Evolutionary conservation across 2,888 invertebrate species (phyloP), one percentile per base, ranked within the genome.

Genomic region (Lasioglossum vierecki): DNA sequence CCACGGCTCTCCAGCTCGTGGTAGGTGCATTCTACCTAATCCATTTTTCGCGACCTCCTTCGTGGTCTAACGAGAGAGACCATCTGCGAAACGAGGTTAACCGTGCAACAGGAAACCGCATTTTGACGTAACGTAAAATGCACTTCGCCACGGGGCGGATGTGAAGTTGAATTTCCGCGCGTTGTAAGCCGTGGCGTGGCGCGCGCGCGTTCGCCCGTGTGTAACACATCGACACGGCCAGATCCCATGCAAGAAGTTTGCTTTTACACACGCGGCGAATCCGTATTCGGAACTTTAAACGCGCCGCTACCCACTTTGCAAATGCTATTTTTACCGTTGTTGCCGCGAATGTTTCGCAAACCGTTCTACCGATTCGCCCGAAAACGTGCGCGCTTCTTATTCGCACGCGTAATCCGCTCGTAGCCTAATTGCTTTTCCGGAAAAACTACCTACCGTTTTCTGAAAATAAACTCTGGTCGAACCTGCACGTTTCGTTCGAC

Each of bases 1-100:
- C 22, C 77, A 49, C 68, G 26, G n/a, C 70, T 70, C 70, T 70
- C 70, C 72, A 57, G 6, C 80, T 72, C 78, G 84, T 72, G 79
- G 73, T 79, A 71, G 85, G 41, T 71, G 81, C 86, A 83, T 85
- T 89, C 86, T 83, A 88, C 85, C 90, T 90, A 92, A 92, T 92
- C 90, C 88, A 91, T 91, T 92, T 92, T 91, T 90, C 82, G 82
- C 88, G 88, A 90, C 90, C 90, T 91, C 88, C 87, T 92, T 92
- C 86, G 78, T 76, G 76, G 84, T 70, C 84, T 90, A 91, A 92
- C 90, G 84, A 91, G 88, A 88, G 88, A 88, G 88, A 89, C 85
- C 89, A 89, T 88, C 88, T 75, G 84, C 78, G 88, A 90, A 91
- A 91, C 88, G 87, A 87, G 91, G 90, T 89, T 92, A 91, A 91